phyloP scores from a whole-genome alignment of 1,140 invertebrate genomes.

The Zaprionus capensis region DNA sequence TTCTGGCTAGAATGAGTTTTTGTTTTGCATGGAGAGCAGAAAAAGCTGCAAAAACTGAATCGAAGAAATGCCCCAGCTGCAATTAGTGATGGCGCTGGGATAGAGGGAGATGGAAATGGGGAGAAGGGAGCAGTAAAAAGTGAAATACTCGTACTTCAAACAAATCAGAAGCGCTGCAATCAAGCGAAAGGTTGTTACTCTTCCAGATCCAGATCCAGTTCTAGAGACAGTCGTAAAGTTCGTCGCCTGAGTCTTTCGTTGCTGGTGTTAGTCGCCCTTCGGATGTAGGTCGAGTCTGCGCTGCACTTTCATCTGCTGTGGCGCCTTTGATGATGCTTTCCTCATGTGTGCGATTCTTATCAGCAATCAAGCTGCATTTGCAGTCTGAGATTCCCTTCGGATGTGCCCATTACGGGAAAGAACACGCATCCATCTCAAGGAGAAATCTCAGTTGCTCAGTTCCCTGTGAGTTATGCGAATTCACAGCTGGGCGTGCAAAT shows the following conservation, averaged over 20 bases:
- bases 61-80: slow-evolving; percentile 46
- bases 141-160: slow-evolving; percentile 57
- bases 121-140: slow-evolving; percentile 47
- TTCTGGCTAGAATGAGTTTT: slow-evolving; percentile 60
- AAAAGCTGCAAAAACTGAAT: slow-evolving; percentile 46
- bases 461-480: slow-evolving; percentile 18
- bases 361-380: slow-evolving; percentile 56
- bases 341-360: slow-evolving; percentile 57
- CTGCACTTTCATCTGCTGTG: slow-evolving; percentile 46
- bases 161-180: slow-evolving; percentile 61
- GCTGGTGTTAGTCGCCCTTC: slow-evolving; percentile 5
- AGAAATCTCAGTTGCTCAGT: slow-evolving; percentile 35
- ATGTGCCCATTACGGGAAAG: slow-evolving; percentile 15
- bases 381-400: slow-evolving; percentile 29
- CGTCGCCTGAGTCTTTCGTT: slow-evolving; percentile 54
- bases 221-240: slow-evolving; percentile 48
- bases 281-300: slow-evolving; percentile 44
- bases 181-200: slow-evolving; percentile 44
- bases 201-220: slow-evolving; percentile 30
- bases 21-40: slow-evolving; percentile 65
- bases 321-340: slow-evolving; percentile 25
- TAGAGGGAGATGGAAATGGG: background rate
- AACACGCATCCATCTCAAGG: slow-evolving; percentile 7
- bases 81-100: slow-evolving; percentile 60
- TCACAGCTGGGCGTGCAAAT: slow-evolving; percentile 10